Evolutionary conservation across 2,113 vertebrate species (phyloP), one percentile per base, ranked within the genome.

Genomic region (Delphinus delphis): DNA sequence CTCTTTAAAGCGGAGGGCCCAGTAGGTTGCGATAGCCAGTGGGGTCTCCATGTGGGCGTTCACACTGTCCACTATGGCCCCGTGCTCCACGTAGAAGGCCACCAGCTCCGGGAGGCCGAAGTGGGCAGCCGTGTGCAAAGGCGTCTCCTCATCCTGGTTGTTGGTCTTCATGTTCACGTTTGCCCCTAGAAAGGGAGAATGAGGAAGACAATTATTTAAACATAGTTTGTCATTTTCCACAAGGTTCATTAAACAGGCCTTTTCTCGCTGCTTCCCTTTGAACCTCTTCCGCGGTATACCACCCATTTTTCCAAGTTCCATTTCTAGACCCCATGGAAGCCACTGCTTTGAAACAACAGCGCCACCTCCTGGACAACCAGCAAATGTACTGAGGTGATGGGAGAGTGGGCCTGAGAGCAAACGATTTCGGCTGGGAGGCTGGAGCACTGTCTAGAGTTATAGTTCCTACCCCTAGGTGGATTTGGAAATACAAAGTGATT

Each of bases 21-120:
- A 99, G 97, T 99, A 99, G 60, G 98, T 98, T 0, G 99, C 99
- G 2, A 98, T 99, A 67, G 99, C 99, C 93, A 99, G 98, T 0
- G 99, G 99, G 0, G 99, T 99, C 98, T 99, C 99, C 98, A 98
- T 97, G 91, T 98, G 98, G 15, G 98, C 98, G 14, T 99, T 99
- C 86, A 98, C 71, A 4, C 98, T 98, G 90, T 99, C 98, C 6
- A 99, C 98, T 0, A 98, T 4, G 0, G 99, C 99, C 41, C 99
- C 99, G 0, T 99, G 98, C 14, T 98, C 95, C 93, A 99, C 93
- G 0, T 99, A 99, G 82, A 99, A 99, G 50, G 98, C 99, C 82
- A 98, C 99, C 4, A 99, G 98, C 97, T 99, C 99, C 0, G 99
- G 98, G 33, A 98, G 98, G 7, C 99, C 99, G 2, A 99, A 98